phyloP scores from a whole-genome alignment of 2,888 invertebrate genomes.

The Cenopis cana region DNA sequence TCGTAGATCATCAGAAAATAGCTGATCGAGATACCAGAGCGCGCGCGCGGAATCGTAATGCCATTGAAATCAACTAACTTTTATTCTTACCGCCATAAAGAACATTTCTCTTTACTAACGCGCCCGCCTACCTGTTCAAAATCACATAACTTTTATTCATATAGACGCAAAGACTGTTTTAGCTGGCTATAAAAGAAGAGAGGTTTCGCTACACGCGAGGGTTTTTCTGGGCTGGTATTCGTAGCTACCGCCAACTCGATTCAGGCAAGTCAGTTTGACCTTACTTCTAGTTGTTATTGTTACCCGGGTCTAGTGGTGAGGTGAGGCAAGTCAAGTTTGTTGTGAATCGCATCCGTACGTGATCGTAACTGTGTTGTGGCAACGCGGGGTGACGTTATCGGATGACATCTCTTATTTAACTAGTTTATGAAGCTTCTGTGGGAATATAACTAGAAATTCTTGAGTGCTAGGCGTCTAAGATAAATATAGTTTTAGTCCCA shows the following conservation, averaged over 20 bases:
- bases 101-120: slow-evolving; percentile 15
- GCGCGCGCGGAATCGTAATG: slow-evolving; percentile 32
- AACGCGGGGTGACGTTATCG: slow-evolving; percentile 38
- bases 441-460: slow-evolving; percentile 26
- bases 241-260: not conserved
- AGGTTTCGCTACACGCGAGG: slow-evolving; percentile 14
- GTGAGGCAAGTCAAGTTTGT: not conserved
- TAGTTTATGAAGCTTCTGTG: slow-evolving; percentile 24
- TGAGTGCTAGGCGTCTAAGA: not conserved
- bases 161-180: slow-evolving; percentile 31
- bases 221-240: slow-evolving; percentile 22
- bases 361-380: slow-evolving; percentile 38
- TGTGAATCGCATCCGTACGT: slow-evolving; percentile 3
- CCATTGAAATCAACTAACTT: slow-evolving; percentile 22
- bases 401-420: slow-evolving; percentile 31
- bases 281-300: too few relatives aligned
- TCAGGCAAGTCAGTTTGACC: not conserved
- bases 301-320: not conserved
- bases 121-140: slow-evolving; percentile 22
- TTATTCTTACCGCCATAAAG: slow-evolving; percentile 36
- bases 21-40: slow-evolving; percentile 41
- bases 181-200: slow-evolving; percentile 29
- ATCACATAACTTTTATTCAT: slow-evolving; percentile 26
- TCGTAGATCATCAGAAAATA: slow-evolving; percentile 45
- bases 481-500: not conserved